These are phyloP conservation scores for Alsophila aescularia DNA, from an alignment of 2,888 invertebrate genomes.

Conservation along the genomic window DNA sequence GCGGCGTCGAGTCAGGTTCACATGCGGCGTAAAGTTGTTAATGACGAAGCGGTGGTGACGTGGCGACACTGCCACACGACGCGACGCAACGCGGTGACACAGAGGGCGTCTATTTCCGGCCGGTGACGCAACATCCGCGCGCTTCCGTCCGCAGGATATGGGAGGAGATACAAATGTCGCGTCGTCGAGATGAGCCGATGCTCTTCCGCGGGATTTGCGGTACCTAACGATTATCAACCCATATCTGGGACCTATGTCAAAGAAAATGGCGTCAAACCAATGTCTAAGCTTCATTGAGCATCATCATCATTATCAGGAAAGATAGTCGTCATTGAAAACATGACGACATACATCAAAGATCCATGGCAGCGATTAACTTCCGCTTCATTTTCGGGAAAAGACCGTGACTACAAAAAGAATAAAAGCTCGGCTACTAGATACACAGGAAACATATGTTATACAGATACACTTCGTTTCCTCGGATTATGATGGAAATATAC, in stretches of 20 bases:
- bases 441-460: constrained; percentile 43
- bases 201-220: constrained; percentile 68
- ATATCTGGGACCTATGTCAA: not conserved
- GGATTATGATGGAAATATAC: constrained; percentile 38
- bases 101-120: constrained; percentile 81
- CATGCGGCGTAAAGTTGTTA: constrained; percentile 30
- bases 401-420: constrained; percentile 51
- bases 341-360: constrained; percentile 52
- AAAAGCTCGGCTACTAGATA: constrained; percentile 56
- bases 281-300: not conserved
- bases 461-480: constrained; percentile 34
- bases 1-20: constrained; percentile 1
- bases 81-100: constrained; percentile 61
- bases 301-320: not conserved
- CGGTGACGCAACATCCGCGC: constrained; percentile 78
- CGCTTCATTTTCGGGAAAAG: constrained; percentile 56
- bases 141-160: constrained; percentile 78
- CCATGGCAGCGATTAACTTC: constrained; percentile 47
- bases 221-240: not conserved
- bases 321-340: constrained; percentile 18
- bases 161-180: constrained; percentile 67
- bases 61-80: constrained; percentile 41
- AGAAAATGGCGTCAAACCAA: not conserved
- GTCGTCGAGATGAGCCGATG: constrained; percentile 61
- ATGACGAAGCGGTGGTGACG: constrained; percentile 44